phyloP scores from a whole-genome alignment of 2,888 invertebrate species.

The Lasioglossum figueresi region DNA sequence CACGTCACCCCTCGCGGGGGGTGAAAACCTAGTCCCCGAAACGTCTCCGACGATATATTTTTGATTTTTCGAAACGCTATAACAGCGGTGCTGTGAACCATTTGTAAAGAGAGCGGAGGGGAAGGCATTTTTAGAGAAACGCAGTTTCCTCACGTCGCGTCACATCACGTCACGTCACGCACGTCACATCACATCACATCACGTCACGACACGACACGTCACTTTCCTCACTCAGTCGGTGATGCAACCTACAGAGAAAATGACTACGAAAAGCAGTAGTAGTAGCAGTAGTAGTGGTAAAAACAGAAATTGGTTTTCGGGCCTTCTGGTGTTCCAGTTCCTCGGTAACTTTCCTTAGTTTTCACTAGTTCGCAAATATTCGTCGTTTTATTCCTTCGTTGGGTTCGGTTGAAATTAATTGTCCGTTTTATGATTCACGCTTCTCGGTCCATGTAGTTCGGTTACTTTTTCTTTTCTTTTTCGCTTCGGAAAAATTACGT shows the following conservation, averaged over 20 bases:
- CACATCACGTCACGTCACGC: background rate
- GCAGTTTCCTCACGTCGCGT: background rate
- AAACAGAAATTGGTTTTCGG: slow-evolving; percentile 61
- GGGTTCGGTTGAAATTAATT: background rate
- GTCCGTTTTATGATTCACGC: background rate
- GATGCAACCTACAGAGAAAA: slow-evolving; percentile 39
- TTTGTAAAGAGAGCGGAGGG: background rate
- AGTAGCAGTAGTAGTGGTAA: slow-evolving; percentile 33
- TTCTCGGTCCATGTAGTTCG: background rate
- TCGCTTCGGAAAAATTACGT: background rate
- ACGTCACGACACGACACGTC: background rate
- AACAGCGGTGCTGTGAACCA: slow-evolving; percentile 28
- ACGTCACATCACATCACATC: background rate
- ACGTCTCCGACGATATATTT: slow-evolving; percentile 6
- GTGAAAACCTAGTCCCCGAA: background rate
- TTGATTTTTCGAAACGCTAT: slow-evolving; percentile 4
- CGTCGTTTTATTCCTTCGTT: slow-evolving; percentile 13
- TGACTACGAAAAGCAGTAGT: slow-evolving; percentile 27
- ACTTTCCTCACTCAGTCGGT: background rate
- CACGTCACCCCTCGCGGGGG: slow-evolving; percentile 28
- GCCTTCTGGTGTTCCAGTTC: slow-evolving; percentile 72
- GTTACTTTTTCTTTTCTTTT: background rate
- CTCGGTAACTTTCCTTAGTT: slow-evolving; percentile 54
- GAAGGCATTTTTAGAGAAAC: background rate
- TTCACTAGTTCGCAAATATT: background rate